Conservation (phyloP, 2,888 invertebrate genomes). For the Mythimna vitellina region DNA sequence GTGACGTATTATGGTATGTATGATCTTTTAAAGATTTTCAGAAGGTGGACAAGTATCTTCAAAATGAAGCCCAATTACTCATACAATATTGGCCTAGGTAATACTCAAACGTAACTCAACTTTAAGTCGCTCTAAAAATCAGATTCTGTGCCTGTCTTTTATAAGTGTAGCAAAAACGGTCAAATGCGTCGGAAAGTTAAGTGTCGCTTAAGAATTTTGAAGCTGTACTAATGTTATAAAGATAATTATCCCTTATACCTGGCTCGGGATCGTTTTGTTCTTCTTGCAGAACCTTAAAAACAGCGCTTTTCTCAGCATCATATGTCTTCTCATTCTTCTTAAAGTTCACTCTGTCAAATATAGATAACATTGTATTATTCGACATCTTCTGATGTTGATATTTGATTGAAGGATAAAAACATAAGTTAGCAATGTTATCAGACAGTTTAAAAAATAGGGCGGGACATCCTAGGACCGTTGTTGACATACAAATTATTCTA, state of each 20-base stretch:
- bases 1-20: neutral
- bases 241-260: slow-evolving; percentile 88
- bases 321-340: slow-evolving; percentile 98
- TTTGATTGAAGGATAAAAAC: slow-evolving; percentile 37
- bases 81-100: slow-evolving; percentile 3
- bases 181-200: slow-evolving; percentile 9
- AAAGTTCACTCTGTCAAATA: slow-evolving; percentile 95
- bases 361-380: slow-evolving; percentile 41
- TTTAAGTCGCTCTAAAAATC: neutral
- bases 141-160: neutral
- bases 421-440: slow-evolving; percentile 62
- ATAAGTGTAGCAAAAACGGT: neutral
- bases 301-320: slow-evolving; percentile 96
- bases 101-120: slow-evolving; percentile 18
- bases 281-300: slow-evolving; percentile 97
- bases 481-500: neutral
- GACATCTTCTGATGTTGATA: neutral
- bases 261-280: slow-evolving; percentile 95
- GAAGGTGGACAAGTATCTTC: neutral
- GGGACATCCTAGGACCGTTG: slow-evolving; percentile 1
- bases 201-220: slow-evolving; percentile 7
- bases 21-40: neutral
- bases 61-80: neutral
- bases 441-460: slow-evolving; percentile 12
- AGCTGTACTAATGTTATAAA: slow-evolving; percentile 10